Evolutionary conservation across 1,140 invertebrate species (phyloP), one percentile per base, ranked within the genome.

Genomic region (Heliconius congener): DNA sequence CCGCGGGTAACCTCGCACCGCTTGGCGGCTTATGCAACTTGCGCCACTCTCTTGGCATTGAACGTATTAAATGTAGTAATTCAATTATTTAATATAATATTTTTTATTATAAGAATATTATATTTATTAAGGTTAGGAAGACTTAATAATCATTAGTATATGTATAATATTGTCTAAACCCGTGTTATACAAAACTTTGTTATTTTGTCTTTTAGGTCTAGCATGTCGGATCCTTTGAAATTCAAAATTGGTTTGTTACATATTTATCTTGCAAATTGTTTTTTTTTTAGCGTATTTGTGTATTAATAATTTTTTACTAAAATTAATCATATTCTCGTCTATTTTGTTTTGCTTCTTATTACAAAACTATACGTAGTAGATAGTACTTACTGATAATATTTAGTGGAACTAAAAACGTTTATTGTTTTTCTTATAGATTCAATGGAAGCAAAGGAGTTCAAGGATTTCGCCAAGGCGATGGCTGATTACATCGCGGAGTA

Each of bases 401-500:
- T 66, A 0, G 11, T 27, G 4, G 13, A 66, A 66, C 3, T 37
- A 46, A 77, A 23, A 39, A 37, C 50, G 30, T 55, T 23, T 82
- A 81, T 57, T 72, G 52, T 75, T 79, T 86, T 72, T 78, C 72
- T 72, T 84, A 87, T 92, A 95, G 94, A 92, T 79, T 84, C 89
- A 86, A 98, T 98, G 97, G 97, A 98, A 85, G 95, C 96, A 16
- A 96, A 96, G 83, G 96, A 96, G 84, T 98, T 98, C 91, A 97
- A 96, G 88, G 96, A 97, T 78, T 97, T 97, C 90, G 96, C 97
- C 74, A 97, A 96, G 85, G 96, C 96, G 76, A 98, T 98, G 97
- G 95, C 97, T 1, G 96, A 98, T 83, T 98, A 97, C 88, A 97
- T 98, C 73, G 96, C 97, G 5, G 96, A 98, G 84, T 99, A 99